Base-by-base conservation (phyloP, 2,888 invertebrate genomes). In the Ferrisia virgata region DNA sequence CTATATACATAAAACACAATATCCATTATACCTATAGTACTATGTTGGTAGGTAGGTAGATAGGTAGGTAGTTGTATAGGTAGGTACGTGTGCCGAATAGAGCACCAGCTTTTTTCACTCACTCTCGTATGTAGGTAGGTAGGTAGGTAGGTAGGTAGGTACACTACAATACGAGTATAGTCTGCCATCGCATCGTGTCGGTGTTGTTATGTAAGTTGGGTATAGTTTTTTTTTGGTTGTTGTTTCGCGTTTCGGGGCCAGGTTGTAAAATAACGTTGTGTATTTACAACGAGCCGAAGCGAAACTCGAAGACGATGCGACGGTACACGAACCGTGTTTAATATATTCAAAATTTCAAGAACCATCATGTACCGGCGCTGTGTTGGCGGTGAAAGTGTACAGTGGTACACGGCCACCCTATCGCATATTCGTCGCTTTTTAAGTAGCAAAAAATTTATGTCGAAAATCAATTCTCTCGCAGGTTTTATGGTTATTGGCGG, bases 71-170 rank as follows among this genome's bases (percentile, higher is more conserved):
- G n/a, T n/a, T n/a, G n/a, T n/a, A n/a, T n/a, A n/a, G n/a, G n/a
- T n/a, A n/a, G n/a, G n/a, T n/a, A 36, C 72, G 72, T 76, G 72
- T 76, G 72, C 72, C 72, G 72, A 72, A 72, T 64, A 47, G 47
- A 5, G 58, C 64, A 28, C n/a, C n/a, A 64, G 64, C 64, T 64
- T 64, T 64, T 64, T 58, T 43, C 13, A n/a, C 13, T 22, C 22
- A 6, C 53, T 53, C 1, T 22, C 18, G 47, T 47, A n/a, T n/a
- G n/a, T n/a, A n/a, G n/a, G n/a, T n/a, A n/a, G n/a, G n/a, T n/a
- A n/a, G n/a, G n/a, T n/a, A n/a, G n/a, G n/a, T n/a, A n/a, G n/a
- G n/a, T n/a, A n/a, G n/a, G n/a, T n/a, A n/a, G n/a, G n/a, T n/a
- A n/a, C n/a, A n/a, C n/a, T n/a, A n/a, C n/a, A n/a, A n/a, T n/a